These are phyloP conservation scores for Adelges cooleyi DNA, from an alignment of 1,140 invertebrate species.

Conservation along the genomic window DNA sequence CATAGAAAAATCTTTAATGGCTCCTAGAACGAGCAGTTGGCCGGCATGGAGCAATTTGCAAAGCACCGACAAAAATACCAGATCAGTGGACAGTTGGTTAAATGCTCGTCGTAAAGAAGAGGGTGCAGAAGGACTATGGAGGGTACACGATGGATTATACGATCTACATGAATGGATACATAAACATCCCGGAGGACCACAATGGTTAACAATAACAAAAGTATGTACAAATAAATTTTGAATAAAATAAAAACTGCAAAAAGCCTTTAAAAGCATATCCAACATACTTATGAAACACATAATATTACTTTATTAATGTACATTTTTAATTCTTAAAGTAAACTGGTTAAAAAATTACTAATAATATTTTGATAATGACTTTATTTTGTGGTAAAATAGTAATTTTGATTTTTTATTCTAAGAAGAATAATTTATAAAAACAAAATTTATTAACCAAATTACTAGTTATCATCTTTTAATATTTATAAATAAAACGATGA, in stretches of 20 bases:
- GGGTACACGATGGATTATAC: conserved; percentile 62
- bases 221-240: conserved; percentile 37
- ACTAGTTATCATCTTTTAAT: no score
- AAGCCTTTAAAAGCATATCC: no score
- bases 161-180: conserved; percentile 55
- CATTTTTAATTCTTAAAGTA: no score
- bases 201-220: conserved; percentile 60
- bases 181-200: conserved; percentile 64
- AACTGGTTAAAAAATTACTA: neutral
- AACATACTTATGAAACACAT: no score
- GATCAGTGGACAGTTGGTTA: conserved; percentile 43
- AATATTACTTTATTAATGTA: no score
- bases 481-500: no score
- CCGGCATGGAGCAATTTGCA: conserved; percentile 24
- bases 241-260: neutral
- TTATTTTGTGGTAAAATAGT: no score
- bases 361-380: neutral
- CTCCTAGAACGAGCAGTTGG: conserved; percentile 30
- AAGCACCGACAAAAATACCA: conserved; percentile 31
- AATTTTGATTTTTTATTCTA: no score
- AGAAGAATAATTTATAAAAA: no score
- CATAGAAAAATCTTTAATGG: no score
- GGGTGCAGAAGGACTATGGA: conserved; percentile 63
- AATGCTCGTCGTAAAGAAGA: conserved; percentile 54
- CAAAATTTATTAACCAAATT: no score